A percentile compares a stretch with the other conserved stretches of the same genome.
These are phyloP conservation scores for Amblyraja radiata DNA, from an alignment of 2,797 vertebrate genomes.

Conservation along the genomic window DNA sequence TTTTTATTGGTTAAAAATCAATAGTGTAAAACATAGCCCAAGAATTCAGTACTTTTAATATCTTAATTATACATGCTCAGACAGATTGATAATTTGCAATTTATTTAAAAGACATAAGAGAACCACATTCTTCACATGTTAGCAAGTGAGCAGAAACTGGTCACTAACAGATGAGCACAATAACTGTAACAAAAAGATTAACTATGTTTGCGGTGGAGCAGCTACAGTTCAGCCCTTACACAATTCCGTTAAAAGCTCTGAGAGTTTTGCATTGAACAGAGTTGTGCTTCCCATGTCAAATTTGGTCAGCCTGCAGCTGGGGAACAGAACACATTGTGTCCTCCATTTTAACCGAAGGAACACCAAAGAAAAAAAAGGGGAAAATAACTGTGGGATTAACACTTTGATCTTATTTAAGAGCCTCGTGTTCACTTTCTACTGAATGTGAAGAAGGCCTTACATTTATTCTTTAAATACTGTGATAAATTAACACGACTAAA, in stretches of 20 bases:
- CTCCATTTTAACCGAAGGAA: not conserved
- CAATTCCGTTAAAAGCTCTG: not conserved
- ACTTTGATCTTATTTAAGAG: conserved; percentile 5
- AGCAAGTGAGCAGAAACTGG: conserved; percentile 1
- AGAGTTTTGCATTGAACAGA: not conserved
- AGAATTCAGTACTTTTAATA: conserved; percentile 36
- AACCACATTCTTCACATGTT: not conserved
- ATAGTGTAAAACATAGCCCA: conserved; percentile 26
- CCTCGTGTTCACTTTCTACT: conserved; percentile 12
- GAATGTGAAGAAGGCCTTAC: not conserved
- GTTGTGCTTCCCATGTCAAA: not conserved
- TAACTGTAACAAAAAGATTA: not conserved
- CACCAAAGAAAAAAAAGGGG: not conserved
- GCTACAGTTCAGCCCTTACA: not conserved
- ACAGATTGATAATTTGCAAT: conserved; percentile 31
- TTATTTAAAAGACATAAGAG: not conserved
- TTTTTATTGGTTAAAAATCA: conserved; percentile 33
- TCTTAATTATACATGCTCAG: conserved; percentile 33
- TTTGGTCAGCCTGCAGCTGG: not conserved
- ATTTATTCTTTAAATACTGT: conserved; percentile 31
- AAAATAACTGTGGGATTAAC: conserved; percentile 34
- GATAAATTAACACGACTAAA: conserved; percentile 35
- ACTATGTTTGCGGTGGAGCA: not conserved
- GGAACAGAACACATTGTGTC: not conserved
- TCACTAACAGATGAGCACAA: not conserved